Evolutionary conservation across 1,140 invertebrate species (phyloP).

Genomic region (Calephelis nemesis): DNA sequence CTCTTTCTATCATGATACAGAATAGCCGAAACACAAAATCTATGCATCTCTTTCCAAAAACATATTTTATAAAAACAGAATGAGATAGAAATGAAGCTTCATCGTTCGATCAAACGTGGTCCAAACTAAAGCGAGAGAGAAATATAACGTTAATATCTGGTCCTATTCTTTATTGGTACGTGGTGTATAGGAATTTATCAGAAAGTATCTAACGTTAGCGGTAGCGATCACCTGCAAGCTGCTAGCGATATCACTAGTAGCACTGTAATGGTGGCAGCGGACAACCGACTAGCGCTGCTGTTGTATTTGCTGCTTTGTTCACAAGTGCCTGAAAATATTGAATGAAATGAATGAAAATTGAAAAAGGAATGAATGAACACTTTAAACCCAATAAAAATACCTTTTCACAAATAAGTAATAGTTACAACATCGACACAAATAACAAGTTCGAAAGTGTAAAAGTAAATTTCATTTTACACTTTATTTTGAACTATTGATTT

Average conservation of each 20-base stretch:
- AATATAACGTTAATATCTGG: background rate
- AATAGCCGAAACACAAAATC: background rate
- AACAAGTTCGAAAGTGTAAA: too few relatives aligned
- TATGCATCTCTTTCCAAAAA: background rate
- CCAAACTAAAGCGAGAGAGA: background rate
- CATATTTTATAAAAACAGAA: background rate
- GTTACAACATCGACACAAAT: too few relatives aligned
- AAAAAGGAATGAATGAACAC: background rate
- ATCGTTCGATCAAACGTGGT: background rate
- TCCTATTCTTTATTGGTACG: constrained; percentile 5
- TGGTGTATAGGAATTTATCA: constrained; percentile 7
- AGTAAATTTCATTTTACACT: too few relatives aligned
- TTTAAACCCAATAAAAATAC: too few relatives aligned
- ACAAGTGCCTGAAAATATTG: constrained; percentile 59
- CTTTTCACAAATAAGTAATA: too few relatives aligned
- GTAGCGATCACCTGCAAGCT: constrained; percentile 46
- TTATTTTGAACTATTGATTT: too few relatives aligned
- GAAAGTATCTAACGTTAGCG: background rate
- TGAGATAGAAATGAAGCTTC: background rate
- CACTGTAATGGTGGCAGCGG: constrained; percentile 34
- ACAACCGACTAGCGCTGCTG: constrained; percentile 35
- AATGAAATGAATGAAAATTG: background rate
- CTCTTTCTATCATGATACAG: too few relatives aligned
- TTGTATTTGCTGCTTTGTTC: constrained; percentile 74
- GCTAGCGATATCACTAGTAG: constrained; percentile 22